These are phyloP conservation scores for Agonum fuliginosum DNA, from an alignment of 2,888 invertebrate species.

Conservation along the genomic window DNA sequence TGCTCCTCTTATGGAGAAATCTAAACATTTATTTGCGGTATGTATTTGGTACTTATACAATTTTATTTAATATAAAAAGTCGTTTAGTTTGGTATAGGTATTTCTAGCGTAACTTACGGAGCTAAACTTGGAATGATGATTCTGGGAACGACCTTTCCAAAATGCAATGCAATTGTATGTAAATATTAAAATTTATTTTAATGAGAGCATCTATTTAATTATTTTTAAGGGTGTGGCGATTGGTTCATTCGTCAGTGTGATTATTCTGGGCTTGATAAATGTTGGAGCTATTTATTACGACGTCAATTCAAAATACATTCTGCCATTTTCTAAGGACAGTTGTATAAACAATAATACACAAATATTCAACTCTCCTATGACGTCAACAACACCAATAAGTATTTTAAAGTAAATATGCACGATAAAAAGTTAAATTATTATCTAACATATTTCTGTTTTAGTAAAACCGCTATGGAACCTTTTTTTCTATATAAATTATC, in stretches of 20 bases:
- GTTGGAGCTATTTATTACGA: no score
- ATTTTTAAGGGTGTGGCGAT: conserved; percentile 22
- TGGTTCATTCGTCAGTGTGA: conserved; percentile 20
- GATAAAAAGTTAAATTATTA: no score
- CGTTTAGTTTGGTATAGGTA: conserved; percentile 44
- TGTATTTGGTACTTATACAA: not conserved
- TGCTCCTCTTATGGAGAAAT: conserved; percentile 18
- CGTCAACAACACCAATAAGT: no score
- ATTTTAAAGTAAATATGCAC: no score
- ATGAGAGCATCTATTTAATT: not conserved
- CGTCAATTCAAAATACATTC: no score
- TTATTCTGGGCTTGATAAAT: conserved; percentile 36
- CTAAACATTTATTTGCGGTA: conserved; percentile 15
- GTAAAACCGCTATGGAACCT: no score
- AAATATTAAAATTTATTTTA: not conserved
- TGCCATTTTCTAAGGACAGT: no score
- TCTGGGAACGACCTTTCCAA: conserved; percentile 42
- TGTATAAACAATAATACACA: no score
- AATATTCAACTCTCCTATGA: no score
- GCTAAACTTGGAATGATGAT: conserved; percentile 47
- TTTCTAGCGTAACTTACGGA: conserved; percentile 48
- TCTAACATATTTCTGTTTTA: no score
- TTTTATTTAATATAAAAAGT: not conserved
- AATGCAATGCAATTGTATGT: conserved; percentile 47
- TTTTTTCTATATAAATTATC: no score